Evolutionary conservation across 2,888 invertebrate genomes (phyloP).

Genomic region (Thera britannica): DNA sequence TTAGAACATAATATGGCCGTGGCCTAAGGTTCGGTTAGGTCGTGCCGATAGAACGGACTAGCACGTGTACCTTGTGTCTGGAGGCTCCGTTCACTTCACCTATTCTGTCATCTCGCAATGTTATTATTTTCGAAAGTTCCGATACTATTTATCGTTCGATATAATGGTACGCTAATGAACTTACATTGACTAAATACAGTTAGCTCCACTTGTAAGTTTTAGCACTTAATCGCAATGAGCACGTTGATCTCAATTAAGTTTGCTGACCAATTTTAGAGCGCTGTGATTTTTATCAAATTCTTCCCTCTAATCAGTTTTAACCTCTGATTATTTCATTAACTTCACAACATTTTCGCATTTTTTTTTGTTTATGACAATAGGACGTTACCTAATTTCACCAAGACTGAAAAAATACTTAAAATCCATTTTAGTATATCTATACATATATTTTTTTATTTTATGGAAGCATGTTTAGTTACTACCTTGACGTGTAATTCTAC

Average conservation of each 20-base stretch:
- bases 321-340: too few relatives aligned
- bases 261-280: background rate
- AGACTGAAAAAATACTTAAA: too few relatives aligned
- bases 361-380: too few relatives aligned
- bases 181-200: constrained; percentile 25
- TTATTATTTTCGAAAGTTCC: constrained; percentile 65
- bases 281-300: background rate
- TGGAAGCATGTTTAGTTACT: background rate
- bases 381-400: too few relatives aligned
- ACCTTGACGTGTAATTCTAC: background rate
- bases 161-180: constrained; percentile 38
- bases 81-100: constrained; percentile 81
- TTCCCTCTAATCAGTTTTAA: too few relatives aligned
- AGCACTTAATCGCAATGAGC: constrained; percentile 19
- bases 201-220: constrained; percentile 25
- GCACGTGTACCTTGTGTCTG: constrained; percentile 75
- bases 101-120: constrained; percentile 69
- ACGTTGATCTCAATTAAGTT: constrained; percentile 17
- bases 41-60: constrained; percentile 74
- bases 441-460: background rate
- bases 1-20: constrained; percentile 78
- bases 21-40: constrained; percentile 69
- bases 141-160: constrained; percentile 62
- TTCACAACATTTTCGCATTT: too few relatives aligned
- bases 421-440: too few relatives aligned